Percentiles rank a stretch among this genome's conserved stretches.
phyloP scores from a whole-genome alignment of 2,113 vertebrate genomes.

The Hydropotes inermis region DNA sequence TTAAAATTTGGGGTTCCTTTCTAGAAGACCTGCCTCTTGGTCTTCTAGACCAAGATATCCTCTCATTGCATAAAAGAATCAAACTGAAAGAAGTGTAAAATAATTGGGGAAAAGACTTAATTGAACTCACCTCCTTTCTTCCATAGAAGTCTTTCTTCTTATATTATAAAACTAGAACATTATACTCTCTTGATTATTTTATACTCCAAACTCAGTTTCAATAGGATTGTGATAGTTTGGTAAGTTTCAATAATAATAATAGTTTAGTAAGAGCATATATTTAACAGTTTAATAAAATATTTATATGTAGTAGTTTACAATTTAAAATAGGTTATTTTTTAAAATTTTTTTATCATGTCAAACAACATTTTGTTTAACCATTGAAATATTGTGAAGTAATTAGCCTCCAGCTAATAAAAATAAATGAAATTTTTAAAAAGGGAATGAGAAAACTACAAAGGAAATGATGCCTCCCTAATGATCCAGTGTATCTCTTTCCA shows the following conservation, averaged over 20 bases:
- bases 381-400: no score
- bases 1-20: background rate
- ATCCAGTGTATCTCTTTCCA: background rate
- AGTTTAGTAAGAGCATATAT: background rate
- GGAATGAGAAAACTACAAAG: constrained; percentile 24
- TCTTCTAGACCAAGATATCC: background rate
- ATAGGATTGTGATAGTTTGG: background rate
- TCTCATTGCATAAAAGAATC: background rate
- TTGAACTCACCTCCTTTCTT: background rate
- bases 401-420: no score
- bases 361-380: background rate
- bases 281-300: background rate
- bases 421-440: background rate
- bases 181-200: background rate
- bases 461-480: background rate
- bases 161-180: background rate
- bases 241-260: background rate
- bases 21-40: background rate
- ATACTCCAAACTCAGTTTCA: background rate
- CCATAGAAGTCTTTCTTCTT: background rate
- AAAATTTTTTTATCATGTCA: background rate
- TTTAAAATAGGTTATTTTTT: background rate
- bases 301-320: background rate
- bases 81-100: background rate
- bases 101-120: background rate